phyloP scores from a whole-genome alignment of 2,888 invertebrate species.

The Coecobrya sp. region DNA sequence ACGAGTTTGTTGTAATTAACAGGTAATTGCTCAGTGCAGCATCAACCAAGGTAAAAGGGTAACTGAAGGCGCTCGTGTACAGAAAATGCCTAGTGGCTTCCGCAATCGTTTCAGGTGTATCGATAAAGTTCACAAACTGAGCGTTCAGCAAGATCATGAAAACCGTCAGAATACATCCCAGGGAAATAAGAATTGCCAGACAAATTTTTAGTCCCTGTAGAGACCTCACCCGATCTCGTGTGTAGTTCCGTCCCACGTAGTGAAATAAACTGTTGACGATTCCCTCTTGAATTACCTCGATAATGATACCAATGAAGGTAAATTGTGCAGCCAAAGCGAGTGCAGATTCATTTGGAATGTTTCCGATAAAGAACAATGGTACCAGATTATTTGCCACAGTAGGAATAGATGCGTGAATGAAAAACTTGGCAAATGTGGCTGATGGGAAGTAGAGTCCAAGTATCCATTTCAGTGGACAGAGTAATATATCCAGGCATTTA shows the following conservation, averaged over 20 bases:
- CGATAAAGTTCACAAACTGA: conserved; percentile 80
- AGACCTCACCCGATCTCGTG: conserved; percentile 63
- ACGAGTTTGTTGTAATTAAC: conserved; percentile 79
- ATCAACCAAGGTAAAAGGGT: conserved; percentile 74
- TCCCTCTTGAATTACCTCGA: conserved; percentile 84
- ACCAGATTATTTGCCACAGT: conserved; percentile 79
- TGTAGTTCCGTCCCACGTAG: conserved; percentile 82
- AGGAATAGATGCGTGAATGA: conserved; percentile 77
- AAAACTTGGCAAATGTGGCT: conserved; percentile 78
- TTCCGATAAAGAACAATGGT: conserved; percentile 83
- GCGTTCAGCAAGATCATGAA: conserved; percentile 70
- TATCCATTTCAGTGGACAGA: conserved; percentile 12
- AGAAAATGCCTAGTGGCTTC: conserved; percentile 80
- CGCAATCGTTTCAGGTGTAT: conserved; percentile 79
- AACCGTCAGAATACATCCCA: conserved; percentile 69
- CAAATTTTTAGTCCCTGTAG: conserved; percentile 81
- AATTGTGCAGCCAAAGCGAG: conserved; percentile 82
- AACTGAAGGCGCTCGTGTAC: conserved; percentile 82
- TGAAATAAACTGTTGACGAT: conserved; percentile 82
- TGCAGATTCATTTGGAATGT: conserved; percentile 81
- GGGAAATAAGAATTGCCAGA: conserved; percentile 58
- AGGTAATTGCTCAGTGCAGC: conserved; percentile 77
- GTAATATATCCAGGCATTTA: background rate
- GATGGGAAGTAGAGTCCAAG: conserved; percentile 76
- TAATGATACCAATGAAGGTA: conserved; percentile 75